These are phyloP conservation scores for Atethmia centrago DNA, from an alignment of 2,888 invertebrate species.

Conservation along the genomic window DNA sequence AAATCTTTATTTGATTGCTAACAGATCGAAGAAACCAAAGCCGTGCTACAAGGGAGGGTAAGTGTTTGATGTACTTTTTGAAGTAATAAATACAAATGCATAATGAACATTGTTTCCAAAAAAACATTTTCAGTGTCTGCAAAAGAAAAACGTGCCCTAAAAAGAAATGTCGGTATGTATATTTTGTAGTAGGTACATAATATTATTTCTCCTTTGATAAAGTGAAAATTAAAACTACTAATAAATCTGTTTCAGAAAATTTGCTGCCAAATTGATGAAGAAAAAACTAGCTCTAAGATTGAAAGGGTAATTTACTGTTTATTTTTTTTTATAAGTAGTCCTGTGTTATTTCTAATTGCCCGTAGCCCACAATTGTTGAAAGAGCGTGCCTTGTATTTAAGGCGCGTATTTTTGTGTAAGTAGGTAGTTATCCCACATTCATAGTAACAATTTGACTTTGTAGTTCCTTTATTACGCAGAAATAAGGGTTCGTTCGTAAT, in stretches of 20 bases:
- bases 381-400: not conserved
- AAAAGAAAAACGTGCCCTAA: conserved; percentile 74
- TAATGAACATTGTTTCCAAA: not conserved
- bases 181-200: not conserved
- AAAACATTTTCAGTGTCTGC: conserved; percentile 76
- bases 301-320: conserved; percentile 57
- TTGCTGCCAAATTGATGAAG: conserved; percentile 66
- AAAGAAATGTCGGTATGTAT: conserved; percentile 80
- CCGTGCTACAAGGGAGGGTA: conserved; percentile 80
- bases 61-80: conserved; percentile 50
- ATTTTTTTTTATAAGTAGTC: not conserved
- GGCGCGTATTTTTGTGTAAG: too few relatives aligned
- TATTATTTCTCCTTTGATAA: not conserved
- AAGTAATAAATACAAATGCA: not conserved
- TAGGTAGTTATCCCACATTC: not conserved
- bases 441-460: not conserved
- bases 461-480: not conserved
- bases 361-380: not conserved
- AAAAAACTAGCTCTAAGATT: conserved; percentile 47
- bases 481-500: not conserved
- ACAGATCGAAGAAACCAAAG: conserved; percentile 60
- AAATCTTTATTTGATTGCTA: conserved; percentile 35
- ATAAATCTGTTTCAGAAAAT: conserved; percentile 66
- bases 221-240: not conserved
- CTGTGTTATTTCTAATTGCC: not conserved